A percentile compares a stretch with the other conserved stretches of the same genome.
Conservation (phyloP, 2,113 vertebrate genomes). For the Phrynocephalus versicolor region DNA sequence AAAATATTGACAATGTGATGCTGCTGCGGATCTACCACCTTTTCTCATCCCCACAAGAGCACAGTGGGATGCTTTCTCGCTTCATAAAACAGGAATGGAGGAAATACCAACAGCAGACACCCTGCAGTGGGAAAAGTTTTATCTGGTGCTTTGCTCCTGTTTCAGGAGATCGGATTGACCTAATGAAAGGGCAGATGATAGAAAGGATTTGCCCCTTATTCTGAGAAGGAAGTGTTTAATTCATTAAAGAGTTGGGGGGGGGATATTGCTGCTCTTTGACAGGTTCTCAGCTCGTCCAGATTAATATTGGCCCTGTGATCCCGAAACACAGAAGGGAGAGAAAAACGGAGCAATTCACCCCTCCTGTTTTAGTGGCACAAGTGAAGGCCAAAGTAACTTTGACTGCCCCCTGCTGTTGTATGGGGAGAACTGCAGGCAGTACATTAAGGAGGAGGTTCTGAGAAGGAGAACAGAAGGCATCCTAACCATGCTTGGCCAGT, state of each 20-base stretch:
- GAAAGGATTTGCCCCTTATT: background rate
- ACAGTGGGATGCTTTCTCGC: background rate
- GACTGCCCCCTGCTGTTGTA: background rate
- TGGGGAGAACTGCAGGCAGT: background rate
- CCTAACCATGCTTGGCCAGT: background rate
- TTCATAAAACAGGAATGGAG: background rate
- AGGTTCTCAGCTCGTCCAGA: background rate
- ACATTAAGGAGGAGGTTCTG: background rate
- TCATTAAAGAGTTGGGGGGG: background rate
- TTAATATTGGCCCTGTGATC: background rate
- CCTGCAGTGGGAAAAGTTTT: background rate
- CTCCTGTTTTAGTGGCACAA: background rate
- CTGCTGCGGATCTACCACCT: background rate
- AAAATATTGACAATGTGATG: too few species aligned
- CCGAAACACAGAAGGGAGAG: background rate
- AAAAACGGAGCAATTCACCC: too few species aligned
- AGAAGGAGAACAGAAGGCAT: background rate
- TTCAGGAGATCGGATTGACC: background rate
- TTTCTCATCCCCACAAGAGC: background rate
- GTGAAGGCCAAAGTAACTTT: too few species aligned
- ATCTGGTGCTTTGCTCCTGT: background rate
- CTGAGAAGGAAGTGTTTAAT: background rate
- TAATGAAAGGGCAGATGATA: background rate
- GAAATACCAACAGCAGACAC: background rate
- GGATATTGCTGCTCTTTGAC: background rate